Evolutionary conservation across 2,888 invertebrate genomes (phyloP).

Genomic region (Seira sanloemensis): DNA sequence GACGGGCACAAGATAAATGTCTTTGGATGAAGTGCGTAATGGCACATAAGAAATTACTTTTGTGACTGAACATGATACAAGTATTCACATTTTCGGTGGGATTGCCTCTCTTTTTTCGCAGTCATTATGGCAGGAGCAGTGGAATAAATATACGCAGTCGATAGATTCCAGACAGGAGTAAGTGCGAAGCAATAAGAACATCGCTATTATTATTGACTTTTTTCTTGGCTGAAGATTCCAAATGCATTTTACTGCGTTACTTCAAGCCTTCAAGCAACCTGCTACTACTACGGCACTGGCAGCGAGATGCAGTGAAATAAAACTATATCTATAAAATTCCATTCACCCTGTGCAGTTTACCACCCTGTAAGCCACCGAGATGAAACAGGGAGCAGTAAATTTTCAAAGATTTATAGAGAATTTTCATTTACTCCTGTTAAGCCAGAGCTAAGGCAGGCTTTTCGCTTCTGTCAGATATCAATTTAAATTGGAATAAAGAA

Average conservation of each 20-base stretch:
- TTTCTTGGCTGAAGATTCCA: background rate
- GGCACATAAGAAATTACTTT: constrained; percentile 59
- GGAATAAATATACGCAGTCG: constrained; percentile 14
- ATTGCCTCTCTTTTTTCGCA: constrained; percentile 12
- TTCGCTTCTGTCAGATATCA: constrained; percentile 16
- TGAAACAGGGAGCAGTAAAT: constrained; percentile 47
- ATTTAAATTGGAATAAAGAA: constrained; percentile 16
- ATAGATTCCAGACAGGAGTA: constrained; percentile 11
- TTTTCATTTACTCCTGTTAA: constrained; percentile 47
- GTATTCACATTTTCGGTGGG: constrained; percentile 42
- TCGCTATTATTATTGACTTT: constrained; percentile 11
- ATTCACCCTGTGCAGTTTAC: background rate
- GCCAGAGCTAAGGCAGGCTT: constrained; percentile 5
- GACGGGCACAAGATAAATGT: constrained; percentile 45
- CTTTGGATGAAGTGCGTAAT: constrained; percentile 58
- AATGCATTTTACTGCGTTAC: constrained; percentile 9
- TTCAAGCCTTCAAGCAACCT: constrained; percentile 25
- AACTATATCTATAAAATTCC: background rate
- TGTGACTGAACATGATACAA: constrained; percentile 42
- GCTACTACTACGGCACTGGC: constrained; percentile 19
- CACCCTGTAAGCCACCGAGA: constrained; percentile 15
- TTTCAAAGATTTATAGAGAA: constrained; percentile 54
- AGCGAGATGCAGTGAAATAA: constrained; percentile 1
- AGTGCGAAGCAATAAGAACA: constrained; percentile 20
- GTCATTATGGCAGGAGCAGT: constrained; percentile 5